Evolutionary conservation across 2,888 invertebrate genomes (phyloP).

Genomic region (Baccha elongata): DNA sequence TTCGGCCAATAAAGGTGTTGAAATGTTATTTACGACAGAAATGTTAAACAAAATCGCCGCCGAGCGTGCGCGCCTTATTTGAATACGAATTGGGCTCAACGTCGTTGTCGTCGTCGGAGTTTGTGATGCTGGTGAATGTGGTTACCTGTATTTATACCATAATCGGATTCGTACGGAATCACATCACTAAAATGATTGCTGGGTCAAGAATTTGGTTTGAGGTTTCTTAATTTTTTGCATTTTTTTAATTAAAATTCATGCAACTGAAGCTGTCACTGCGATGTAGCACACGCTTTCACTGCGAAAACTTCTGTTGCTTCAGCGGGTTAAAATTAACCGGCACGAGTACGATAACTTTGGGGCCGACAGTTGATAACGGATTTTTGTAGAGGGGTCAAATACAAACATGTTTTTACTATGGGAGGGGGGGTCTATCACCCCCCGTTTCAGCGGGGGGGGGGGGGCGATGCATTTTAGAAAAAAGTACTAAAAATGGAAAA

Average conservation of each 20-base stretch:
- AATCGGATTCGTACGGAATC: background rate
- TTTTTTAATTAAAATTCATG: slow-evolving; percentile 60
- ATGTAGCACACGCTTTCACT: too few species aligned
- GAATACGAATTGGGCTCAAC: slow-evolving; percentile 42
- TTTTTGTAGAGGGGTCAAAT: too few species aligned
- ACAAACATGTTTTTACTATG: too few species aligned
- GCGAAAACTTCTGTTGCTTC: background rate
- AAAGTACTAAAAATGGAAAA: too few species aligned
- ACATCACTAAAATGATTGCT: slow-evolving; percentile 28
- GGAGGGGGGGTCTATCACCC: too few species aligned
- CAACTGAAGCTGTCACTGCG: slow-evolving; percentile 16
- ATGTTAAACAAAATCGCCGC: slow-evolving; percentile 14
- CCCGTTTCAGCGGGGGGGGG: too few species aligned
- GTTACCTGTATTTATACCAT: background rate
- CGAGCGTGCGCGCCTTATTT: slow-evolving; percentile 30
- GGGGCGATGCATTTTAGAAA: too few species aligned
- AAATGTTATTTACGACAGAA: slow-evolving; percentile 54
- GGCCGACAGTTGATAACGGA: too few species aligned
- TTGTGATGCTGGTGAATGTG: background rate
- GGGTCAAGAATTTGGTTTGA: slow-evolving; percentile 27
- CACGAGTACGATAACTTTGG: too few species aligned
- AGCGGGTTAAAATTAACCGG: slow-evolving; percentile 63
- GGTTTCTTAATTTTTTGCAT: slow-evolving; percentile 46
- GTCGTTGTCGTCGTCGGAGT: background rate
- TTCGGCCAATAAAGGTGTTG: slow-evolving; percentile 56